phyloP scores from a whole-genome alignment of 2,797 vertebrate genomes.

The Scleropages formosus region DNA sequence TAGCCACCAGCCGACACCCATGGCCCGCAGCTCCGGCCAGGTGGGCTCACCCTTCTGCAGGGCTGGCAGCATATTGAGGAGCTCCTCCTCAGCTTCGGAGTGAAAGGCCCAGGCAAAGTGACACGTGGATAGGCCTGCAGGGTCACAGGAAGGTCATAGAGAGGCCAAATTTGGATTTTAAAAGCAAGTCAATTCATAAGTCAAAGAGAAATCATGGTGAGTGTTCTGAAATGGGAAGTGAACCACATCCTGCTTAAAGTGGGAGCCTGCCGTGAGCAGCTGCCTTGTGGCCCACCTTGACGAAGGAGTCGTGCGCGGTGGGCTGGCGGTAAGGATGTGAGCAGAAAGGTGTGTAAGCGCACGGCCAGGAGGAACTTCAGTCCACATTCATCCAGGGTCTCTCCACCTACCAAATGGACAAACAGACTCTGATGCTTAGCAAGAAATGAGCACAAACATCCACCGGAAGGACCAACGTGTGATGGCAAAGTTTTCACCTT shows the following conservation, averaged over 20 bases:
- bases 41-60: conserved; percentile 85
- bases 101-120: conserved; percentile 98
- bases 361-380: conserved; percentile 93
- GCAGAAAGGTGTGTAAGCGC: conserved; percentile 90
- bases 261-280: background rate
- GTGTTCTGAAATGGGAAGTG: background rate
- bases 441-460: background rate
- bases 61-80: conserved; percentile 87
- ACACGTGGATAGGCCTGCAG: conserved; percentile 86
- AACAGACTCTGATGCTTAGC: background rate
- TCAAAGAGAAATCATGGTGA: background rate
- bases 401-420: conserved; percentile 73
- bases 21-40: conserved; percentile 92
- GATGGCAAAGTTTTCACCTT: conserved; percentile 63
- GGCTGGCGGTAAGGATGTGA: conserved; percentile 86
- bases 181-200: background rate
- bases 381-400: conserved; percentile 95
- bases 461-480: conserved; percentile 38
- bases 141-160: background rate
- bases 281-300: conserved; percentile 88
- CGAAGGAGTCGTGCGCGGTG: conserved; percentile 84
- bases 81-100: conserved; percentile 93
- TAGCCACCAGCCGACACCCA: conserved; percentile 97
- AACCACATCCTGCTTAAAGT: background rate
- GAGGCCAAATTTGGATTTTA: background rate